Base-by-base conservation (phyloP, 1,140 invertebrate species). In the Potamilus streckersoni region DNA sequence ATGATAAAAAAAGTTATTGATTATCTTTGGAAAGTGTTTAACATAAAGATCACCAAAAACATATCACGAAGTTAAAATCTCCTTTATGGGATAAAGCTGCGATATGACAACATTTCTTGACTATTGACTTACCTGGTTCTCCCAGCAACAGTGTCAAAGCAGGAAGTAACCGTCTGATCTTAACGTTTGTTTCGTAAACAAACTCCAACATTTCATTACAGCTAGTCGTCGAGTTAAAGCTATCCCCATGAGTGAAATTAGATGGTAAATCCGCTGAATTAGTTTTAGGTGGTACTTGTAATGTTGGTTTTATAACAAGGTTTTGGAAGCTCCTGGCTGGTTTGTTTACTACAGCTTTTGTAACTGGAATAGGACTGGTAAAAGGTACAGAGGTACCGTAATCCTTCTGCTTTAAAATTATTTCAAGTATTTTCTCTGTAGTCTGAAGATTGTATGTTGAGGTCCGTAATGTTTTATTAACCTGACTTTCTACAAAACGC, bases 111-210 rank as follows among this genome's bases (percentile, higher is more conserved):
- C 38, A 49, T 49, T 49, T 49, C 38, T 63, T 63, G 17, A 64
- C 4, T 59, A 55, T 57, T 23, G 58, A 31, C 79, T 71, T 75
- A 84, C 83, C 83, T 77, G 81, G 81, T 75, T 84, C 81, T 38
- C 81, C 81, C 67, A 84, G 27, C 8, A 82, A 69, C 59, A 69
- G 71, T 8, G 83, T 82, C 55, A 84, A 60, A 8, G 81, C 83
- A 19, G 83, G 83, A 71, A 82, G 79, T 27, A 82, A 69, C 16
- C 81, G 71, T 23, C 75, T 72, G n/a, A 84, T 59, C 58, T 82
- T 74, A 5, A 74, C 38, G 59, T 76, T 82, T 0, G 83, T 81
- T 6, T 68, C 69, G 68, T 77, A 84, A 6, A 82, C 78, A 57
- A 78, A 74, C 1, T 79, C 74, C 20, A 84, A 58, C 65, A 77